Conservation (phyloP, 2,888 invertebrate genomes). For the Tryphoninae sp. region DNA sequence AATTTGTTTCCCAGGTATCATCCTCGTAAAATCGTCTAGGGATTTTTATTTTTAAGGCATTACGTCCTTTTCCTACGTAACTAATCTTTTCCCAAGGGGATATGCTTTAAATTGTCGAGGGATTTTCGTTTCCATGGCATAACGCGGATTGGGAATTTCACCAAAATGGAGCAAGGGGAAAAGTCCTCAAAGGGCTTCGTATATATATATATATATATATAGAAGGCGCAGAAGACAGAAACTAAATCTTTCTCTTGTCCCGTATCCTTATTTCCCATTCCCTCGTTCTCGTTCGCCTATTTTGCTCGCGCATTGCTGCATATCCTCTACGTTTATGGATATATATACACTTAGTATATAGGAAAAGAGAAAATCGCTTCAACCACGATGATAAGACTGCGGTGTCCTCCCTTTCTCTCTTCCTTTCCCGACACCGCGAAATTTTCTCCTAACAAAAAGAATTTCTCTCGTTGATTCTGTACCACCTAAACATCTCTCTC, state of each 20-base stretch:
- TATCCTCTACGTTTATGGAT: too few relatives aligned
- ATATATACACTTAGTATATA: background rate
- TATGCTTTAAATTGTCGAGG: too few relatives aligned
- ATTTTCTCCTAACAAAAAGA: slow-evolving; percentile 16
- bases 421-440: slow-evolving; percentile 4
- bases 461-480: slow-evolving; percentile 28
- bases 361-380: slow-evolving; percentile 33
- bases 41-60: too few relatives aligned
- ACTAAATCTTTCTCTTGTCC: slow-evolving; percentile 39
- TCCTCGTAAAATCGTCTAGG: too few relatives aligned
- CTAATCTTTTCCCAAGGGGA: too few relatives aligned
- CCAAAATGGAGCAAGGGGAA: background rate
- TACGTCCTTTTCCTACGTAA: too few relatives aligned
- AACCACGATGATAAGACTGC: slow-evolving; percentile 21
- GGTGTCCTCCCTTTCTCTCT: background rate
- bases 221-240: slow-evolving; percentile 31
- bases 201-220: background rate
- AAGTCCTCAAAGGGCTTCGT: background rate
- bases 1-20: too few relatives aligned
- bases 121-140: too few relatives aligned
- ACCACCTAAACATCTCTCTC: background rate
- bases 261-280: slow-evolving; percentile 3
- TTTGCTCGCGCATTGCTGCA: background rate
- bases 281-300: slow-evolving; percentile 13
- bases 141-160: too few relatives aligned